Evolutionary conservation across 2,797 vertebrate species (phyloP).

Genomic region (Microtus agrestis): DNA sequence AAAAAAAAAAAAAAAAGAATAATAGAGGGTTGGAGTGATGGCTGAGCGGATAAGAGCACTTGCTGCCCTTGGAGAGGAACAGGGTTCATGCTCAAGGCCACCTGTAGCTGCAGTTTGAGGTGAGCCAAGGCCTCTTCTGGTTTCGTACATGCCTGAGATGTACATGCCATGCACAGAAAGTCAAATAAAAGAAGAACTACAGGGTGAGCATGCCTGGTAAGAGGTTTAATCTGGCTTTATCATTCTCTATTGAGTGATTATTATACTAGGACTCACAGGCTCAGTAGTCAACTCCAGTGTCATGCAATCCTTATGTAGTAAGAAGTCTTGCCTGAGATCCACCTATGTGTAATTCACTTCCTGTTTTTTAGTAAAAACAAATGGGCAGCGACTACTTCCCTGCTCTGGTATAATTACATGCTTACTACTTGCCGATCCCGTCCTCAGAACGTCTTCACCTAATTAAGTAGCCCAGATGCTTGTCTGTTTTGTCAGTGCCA

Average conservation of each 20-base stretch:
- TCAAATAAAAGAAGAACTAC: not conserved
- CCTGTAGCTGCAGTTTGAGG: not conserved
- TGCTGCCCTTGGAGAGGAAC: not conserved
- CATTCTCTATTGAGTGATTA: conserved; percentile 45
- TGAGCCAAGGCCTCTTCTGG: not conserved
- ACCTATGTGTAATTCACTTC: conserved; percentile 17
- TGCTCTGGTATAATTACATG: conserved; percentile 18
- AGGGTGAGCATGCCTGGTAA: not conserved
- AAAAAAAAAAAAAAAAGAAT: not conserved
- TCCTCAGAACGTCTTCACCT: not conserved
- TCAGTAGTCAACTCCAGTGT: not conserved
- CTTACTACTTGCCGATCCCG: not conserved
- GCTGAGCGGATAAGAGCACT: not conserved
- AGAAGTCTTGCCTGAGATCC: conserved; percentile 52
- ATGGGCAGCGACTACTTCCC: not conserved
- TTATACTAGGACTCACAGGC: conserved; percentile 43
- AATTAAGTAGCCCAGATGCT: conserved; percentile 44
- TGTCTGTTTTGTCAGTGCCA: conserved; percentile 14
- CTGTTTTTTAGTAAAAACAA: conserved; percentile 41
- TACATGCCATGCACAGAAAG: no score
- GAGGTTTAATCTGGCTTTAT: not conserved
- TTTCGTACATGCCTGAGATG: not conserved
- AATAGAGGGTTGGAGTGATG: not conserved
- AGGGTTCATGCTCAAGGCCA: not conserved
- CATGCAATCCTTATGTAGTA: conserved; percentile 33